Evolutionary conservation across 2,888 invertebrate species (phyloP).

Genomic region (Poecilobothrus nobilitatus): DNA sequence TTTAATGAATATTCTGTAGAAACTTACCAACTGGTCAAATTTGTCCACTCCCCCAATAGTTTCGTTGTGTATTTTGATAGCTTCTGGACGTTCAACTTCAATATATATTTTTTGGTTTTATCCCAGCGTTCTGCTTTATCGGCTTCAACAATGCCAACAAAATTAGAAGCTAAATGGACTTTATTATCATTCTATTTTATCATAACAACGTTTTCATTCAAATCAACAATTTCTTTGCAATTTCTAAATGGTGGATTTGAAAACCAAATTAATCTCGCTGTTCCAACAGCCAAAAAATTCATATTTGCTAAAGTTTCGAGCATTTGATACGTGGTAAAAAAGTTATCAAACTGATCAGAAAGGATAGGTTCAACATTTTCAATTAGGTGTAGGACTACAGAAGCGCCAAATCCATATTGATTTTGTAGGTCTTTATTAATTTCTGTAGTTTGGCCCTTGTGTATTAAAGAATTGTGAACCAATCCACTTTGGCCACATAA

Average conservation of each 20-base stretch:
- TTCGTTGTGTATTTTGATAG: too few species aligned
- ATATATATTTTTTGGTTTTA: background rate
- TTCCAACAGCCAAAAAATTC: conserved; percentile 4
- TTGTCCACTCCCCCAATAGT: too few species aligned
- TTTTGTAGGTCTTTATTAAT: conserved; percentile 9
- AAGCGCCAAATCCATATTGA: conserved; percentile 11
- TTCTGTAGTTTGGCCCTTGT: background rate
- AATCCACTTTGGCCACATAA: conserved; percentile 16
- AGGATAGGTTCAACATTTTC: conserved; percentile 8
- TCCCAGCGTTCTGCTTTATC: conserved; percentile 18
- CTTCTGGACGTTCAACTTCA: too few species aligned
- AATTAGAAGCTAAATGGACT: too few species aligned
- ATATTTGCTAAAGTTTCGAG: background rate
- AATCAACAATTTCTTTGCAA: conserved; percentile 9
- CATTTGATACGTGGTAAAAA: conserved; percentile 10
- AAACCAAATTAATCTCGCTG: background rate
- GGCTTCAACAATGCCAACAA: conserved; percentile 13
- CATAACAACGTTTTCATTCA: conserved; percentile 13
- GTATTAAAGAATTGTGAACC: too few species aligned
- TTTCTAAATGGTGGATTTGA: conserved; percentile 3
- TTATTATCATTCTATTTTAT: conserved; percentile 16
- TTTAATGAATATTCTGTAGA: too few species aligned
- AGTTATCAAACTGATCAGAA: conserved; percentile 12
- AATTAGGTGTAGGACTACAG: conserved; percentile 3
- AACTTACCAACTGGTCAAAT: too few species aligned